Percentiles rank a stretch among this genome's conserved stretches.
Evolutionary conservation across 2,888 invertebrate genomes (phyloP).

Genomic region (Diaphora mendica): DNA sequence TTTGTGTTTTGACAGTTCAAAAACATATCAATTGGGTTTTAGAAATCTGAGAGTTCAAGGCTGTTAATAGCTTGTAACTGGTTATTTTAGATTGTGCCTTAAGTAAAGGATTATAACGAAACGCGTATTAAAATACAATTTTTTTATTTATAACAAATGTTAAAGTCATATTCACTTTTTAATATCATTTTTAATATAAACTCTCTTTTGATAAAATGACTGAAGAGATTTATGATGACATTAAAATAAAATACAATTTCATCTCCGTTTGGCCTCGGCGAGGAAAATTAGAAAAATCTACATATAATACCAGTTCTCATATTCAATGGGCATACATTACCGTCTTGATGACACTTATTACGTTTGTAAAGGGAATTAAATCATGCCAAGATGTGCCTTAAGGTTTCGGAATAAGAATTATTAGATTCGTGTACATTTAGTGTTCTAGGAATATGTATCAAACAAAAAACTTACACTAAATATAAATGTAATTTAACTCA

Average conservation of each 20-base stretch:
- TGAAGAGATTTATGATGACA: conserved; percentile 77
- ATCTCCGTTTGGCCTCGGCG: conserved; percentile 64
- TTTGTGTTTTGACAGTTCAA: too few relatives aligned
- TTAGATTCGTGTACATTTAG: not conserved
- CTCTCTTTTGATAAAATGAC: conserved; percentile 72
- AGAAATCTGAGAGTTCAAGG: not conserved
- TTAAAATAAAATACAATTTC: conserved; percentile 84
- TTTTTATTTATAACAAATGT: conserved; percentile 59
- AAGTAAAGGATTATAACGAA: not conserved
- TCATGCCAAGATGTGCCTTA: conserved; percentile 42
- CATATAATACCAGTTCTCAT: conserved; percentile 68
- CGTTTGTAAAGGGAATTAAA: conserved; percentile 57
- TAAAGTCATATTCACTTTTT: conserved; percentile 68
- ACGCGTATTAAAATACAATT: conserved; percentile 33
- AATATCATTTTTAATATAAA: conserved; percentile 66
- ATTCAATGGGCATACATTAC: conserved; percentile 70
- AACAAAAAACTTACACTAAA: not conserved
- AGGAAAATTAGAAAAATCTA: conserved; percentile 80
- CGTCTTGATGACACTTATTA: conserved; percentile 68
- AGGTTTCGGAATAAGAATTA: conserved; percentile 20
- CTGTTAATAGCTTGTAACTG: not conserved
- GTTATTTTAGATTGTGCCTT: not conserved
- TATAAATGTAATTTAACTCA: not conserved
- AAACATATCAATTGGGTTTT: not conserved
- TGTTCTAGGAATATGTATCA: not conserved